These are phyloP conservation scores for Thermophis baileyi DNA, from an alignment of 2,113 vertebrate genomes.

Conservation along the genomic window DNA sequence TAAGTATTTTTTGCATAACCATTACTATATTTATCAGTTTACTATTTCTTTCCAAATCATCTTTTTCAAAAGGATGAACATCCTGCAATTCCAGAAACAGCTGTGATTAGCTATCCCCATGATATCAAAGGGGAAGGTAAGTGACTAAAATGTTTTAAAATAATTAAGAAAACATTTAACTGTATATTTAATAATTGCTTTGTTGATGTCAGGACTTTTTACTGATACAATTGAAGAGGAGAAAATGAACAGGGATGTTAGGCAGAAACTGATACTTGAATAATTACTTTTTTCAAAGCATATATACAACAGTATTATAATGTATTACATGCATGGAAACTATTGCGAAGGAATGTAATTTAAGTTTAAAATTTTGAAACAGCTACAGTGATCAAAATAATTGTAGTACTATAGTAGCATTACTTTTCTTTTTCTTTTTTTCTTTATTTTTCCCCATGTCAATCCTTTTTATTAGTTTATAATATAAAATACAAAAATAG, in stretches of 20 bases:
- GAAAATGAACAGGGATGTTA: background rate
- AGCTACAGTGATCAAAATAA: background rate
- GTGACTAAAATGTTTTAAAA: conserved; percentile 18
- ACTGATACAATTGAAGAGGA: background rate
- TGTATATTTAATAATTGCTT: background rate
- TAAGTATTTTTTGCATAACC: background rate
- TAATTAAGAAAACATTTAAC: background rate
- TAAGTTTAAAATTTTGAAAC: background rate
- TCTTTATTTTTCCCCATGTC: no score
- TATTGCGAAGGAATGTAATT: background rate
- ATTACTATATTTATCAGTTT: background rate
- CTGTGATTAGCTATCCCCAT: conserved; percentile 85
- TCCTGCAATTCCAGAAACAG: conserved; percentile 85
- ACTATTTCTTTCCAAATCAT: background rate
- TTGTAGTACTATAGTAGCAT: background rate
- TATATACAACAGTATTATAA: background rate
- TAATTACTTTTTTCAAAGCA: background rate
- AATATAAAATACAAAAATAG: no score
- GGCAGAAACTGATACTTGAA: background rate
- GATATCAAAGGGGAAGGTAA: conserved; percentile 91
- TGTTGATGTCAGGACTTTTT: background rate
- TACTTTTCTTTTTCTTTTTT: background rate
- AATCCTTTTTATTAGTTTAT: no score
- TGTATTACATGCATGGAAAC: background rate
- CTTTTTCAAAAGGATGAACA: conserved; percentile 78